These are phyloP conservation scores for Pseudomyrmex pallidus DNA, from an alignment of 1,140 invertebrate species.

Conservation along the genomic window DNA sequence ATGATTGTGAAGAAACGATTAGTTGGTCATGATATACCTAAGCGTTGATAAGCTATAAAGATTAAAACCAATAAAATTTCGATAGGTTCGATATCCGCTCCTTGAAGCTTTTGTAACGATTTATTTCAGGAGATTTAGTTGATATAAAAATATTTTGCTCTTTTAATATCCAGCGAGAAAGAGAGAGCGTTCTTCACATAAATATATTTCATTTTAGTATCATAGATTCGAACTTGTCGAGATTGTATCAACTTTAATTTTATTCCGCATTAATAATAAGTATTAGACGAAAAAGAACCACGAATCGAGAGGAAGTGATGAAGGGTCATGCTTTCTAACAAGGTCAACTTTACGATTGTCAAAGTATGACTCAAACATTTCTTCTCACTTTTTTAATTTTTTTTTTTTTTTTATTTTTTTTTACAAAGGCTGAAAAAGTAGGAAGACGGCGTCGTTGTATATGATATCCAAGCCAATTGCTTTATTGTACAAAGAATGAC, in stretches of 20 bases:
- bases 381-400: not conserved
- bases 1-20: conserved; percentile 2
- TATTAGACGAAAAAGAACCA: not conserved
- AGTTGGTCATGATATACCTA: not conserved
- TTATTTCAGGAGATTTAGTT: not conserved
- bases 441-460: conserved; percentile 1
- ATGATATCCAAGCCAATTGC: conserved; percentile 48
- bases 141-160: not conserved
- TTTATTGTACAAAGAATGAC: conserved; percentile 57
- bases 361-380: not conserved
- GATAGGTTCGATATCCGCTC: not conserved
- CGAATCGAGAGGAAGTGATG: not conserved
- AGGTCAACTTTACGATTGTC: not conserved
- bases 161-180: no score
- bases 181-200: no score
- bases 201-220: no score
- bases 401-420: not conserved
- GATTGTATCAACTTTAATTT: not conserved
- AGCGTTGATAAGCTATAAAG: not conserved
- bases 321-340: not conserved
- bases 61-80: conserved; percentile 3
- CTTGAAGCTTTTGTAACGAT: not conserved
- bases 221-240: no score
- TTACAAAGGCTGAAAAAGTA: not conserved
- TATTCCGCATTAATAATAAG: not conserved